Conservation (phyloP, 2,797 vertebrate species). For the Petrocephalus sullivani region DNA sequence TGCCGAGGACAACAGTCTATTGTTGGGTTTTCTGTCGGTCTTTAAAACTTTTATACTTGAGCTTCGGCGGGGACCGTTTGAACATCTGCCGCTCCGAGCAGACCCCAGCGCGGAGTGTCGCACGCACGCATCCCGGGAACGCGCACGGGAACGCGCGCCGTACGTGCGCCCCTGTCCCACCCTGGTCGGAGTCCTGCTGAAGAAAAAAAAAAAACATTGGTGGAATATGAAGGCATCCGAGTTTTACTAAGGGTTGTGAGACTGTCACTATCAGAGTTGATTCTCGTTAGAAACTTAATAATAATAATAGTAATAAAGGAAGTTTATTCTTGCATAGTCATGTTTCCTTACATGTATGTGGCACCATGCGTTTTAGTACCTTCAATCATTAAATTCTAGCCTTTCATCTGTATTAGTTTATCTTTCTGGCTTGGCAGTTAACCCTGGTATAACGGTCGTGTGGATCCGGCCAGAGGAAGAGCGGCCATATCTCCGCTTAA, state of each 20-base stretch:
- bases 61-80: conserved; percentile 2
- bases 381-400: too few species aligned
- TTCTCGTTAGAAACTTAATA: neutral
- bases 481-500: too few species aligned
- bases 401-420: neutral
- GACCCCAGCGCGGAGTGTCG: neutral
- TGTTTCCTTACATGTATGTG: neutral
- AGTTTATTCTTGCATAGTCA: neutral
- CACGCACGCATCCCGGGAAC: neutral
- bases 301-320: neutral
- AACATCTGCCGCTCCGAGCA: conserved; percentile 21
- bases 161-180: neutral
- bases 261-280: neutral
- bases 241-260: neutral
- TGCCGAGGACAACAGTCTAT: conserved; percentile 26
- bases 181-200: neutral
- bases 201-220: neutral
- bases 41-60: conserved; percentile 24
- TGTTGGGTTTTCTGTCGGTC: conserved; percentile 19
- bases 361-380: neutral
- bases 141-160: neutral
- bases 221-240: neutral
- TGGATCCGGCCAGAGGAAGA: neutral
- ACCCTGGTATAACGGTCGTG: neutral
- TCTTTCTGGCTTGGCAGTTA: neutral